Conservation (phyloP, 2,113 vertebrate species). For the Dipodomys stephensi region DNA sequence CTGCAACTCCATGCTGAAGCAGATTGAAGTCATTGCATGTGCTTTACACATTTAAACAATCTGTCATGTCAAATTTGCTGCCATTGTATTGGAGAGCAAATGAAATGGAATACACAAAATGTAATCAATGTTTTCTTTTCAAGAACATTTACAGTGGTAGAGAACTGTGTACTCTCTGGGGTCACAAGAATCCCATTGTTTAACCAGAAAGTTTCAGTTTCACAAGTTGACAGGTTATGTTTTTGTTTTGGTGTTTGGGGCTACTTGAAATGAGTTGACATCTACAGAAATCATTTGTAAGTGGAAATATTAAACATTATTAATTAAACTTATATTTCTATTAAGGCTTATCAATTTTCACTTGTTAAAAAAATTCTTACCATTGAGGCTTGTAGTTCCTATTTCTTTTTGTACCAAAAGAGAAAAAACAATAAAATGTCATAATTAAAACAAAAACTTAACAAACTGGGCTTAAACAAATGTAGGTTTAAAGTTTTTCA, state of each 20-base stretch:
- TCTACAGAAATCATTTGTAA: slow-evolving; percentile 43
- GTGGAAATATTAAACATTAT: slow-evolving; percentile 8
- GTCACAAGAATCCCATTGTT: slow-evolving; percentile 33
- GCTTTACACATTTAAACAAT: slow-evolving; percentile 72
- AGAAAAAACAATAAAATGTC: slow-evolving; percentile 55
- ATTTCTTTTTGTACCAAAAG: slow-evolving; percentile 73
- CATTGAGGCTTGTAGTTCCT: slow-evolving; percentile 82
- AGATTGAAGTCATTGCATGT: slow-evolving; percentile 60
- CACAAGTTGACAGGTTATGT: neutral
- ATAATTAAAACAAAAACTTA: slow-evolving; percentile 67
- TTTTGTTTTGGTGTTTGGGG: neutral
- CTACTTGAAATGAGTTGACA: slow-evolving; percentile 8
- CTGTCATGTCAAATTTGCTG: slow-evolving; percentile 41
- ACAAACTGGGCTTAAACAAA: slow-evolving; percentile 57
- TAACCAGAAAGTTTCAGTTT: slow-evolving; percentile 14
- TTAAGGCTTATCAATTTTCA: slow-evolving; percentile 53
- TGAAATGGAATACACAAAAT: slow-evolving; percentile 8
- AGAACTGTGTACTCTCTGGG: neutral
- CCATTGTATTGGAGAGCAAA: slow-evolving; percentile 28
- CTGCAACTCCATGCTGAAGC: slow-evolving; percentile 51
- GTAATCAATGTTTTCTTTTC: neutral
- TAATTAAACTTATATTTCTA: slow-evolving; percentile 39
- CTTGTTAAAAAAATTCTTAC: slow-evolving; percentile 80
- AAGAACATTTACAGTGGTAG: neutral
- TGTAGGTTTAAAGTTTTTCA: slow-evolving; percentile 73